Conservation (phyloP, 2,113 vertebrate species). For the Capreolus pygargus region DNA sequence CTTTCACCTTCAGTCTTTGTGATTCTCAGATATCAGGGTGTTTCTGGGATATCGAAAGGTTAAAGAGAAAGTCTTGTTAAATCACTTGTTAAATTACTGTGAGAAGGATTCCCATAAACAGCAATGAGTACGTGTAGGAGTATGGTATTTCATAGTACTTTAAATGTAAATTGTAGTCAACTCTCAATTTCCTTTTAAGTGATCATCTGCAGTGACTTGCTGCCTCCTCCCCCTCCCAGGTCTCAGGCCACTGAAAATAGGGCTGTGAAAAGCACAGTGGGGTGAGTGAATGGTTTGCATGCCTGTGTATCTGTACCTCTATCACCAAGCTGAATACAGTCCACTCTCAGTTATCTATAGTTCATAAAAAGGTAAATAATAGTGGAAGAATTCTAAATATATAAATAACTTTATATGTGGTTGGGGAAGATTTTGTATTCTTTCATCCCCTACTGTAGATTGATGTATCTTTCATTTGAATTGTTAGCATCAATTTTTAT, state of each 20-base stretch:
- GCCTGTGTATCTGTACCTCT: slow-evolving; percentile 34
- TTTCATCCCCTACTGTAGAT: background rate
- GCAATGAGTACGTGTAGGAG: slow-evolving; percentile 39
- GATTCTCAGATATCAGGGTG: slow-evolving; percentile 10
- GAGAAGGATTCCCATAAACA: slow-evolving; percentile 38
- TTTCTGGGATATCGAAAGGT: slow-evolving; percentile 28
- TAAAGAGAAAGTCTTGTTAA: slow-evolving; percentile 47
- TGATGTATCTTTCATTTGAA: background rate
- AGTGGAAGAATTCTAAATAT: background rate
- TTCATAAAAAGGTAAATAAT: background rate
- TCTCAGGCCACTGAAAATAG: slow-evolving; percentile 63
- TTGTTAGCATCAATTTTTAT: slow-evolving; percentile 33
- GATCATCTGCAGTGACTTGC: slow-evolving; percentile 61
- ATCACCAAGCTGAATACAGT: slow-evolving; percentile 25
- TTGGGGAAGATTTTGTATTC: slow-evolving; percentile 7
- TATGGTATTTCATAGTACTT: slow-evolving; percentile 57
- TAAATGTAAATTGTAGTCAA: slow-evolving; percentile 60
- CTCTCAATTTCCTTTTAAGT: slow-evolving; percentile 65
- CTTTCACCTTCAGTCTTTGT: slow-evolving; percentile 19
- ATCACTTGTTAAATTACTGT: slow-evolving; percentile 40
- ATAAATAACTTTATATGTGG: background rate
- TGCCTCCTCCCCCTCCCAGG: slow-evolving; percentile 45
- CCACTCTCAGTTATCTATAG: slow-evolving; percentile 47
- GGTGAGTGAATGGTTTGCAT: slow-evolving; percentile 54
- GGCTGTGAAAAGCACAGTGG: slow-evolving; percentile 48